A percentile compares a stretch with the other conserved stretches of the same genome.
These are phyloP conservation scores for Brotula barbata DNA, from an alignment of 2,797 vertebrate genomes.

Conservation along the genomic window DNA sequence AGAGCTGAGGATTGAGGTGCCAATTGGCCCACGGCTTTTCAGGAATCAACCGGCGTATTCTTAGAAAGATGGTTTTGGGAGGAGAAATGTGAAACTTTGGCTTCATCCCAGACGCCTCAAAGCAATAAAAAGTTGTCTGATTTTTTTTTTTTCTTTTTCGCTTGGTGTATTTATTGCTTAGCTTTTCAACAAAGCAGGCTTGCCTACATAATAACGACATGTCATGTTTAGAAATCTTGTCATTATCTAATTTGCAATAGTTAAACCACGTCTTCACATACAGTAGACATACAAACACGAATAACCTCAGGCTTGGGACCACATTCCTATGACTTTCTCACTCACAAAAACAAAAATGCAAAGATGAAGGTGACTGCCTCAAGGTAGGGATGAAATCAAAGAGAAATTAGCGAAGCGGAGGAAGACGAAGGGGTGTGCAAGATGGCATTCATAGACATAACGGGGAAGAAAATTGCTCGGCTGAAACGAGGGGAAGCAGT, in stretches of 20 bases:
- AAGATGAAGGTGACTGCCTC: background rate
- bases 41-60: constrained; percentile 59
- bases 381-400: constrained; percentile 28
- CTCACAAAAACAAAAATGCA: constrained; percentile 43
- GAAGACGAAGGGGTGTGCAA: constrained; percentile 1
- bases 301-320: constrained; percentile 7
- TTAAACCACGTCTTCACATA: no score
- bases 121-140: constrained; percentile 18
- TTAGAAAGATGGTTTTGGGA: constrained; percentile 52
- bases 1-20: constrained; percentile 30
- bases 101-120: constrained; percentile 12
- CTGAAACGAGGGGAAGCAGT: background rate
- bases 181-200: no score
- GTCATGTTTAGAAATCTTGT: no score
- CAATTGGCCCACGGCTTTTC: constrained; percentile 51
- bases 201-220: no score
- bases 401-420: constrained; percentile 19
- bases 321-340: constrained; percentile 40
- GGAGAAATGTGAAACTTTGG: constrained; percentile 3
- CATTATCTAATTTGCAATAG: no score
- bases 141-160: constrained; percentile 9
- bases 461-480: constrained; percentile 17
- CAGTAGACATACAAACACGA: no score
- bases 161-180: background rate
- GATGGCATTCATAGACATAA: constrained; percentile 18